Evolutionary conservation across 2,797 vertebrate genomes (phyloP).

Genomic region (Gastrophryne carolinensis): DNA sequence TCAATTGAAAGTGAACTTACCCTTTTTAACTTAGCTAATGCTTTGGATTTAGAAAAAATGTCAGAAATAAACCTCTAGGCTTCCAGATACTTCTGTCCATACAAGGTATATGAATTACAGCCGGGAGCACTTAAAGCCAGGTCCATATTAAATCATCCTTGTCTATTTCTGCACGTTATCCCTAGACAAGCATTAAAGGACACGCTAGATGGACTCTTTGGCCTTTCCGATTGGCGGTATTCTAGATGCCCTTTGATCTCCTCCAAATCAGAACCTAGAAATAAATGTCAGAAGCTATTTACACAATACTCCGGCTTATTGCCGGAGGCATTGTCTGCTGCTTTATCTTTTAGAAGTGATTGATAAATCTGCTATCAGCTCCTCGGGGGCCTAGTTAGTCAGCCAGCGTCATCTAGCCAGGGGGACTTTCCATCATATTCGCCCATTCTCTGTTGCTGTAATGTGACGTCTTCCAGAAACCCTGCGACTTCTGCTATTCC

Average conservation of each 20-base stretch:
- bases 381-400: not conserved
- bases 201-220: not conserved
- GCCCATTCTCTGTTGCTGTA: not conserved
- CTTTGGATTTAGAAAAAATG: no score
- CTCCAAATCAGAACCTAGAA: not conserved
- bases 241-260: not conserved
- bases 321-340: not conserved
- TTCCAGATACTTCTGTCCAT: no score
- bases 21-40: no score
- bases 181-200: not conserved
- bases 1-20: no score
- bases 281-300: not conserved
- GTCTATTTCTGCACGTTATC: no score
- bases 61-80: no score
- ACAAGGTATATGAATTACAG: no score
- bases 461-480: slow-evolving; percentile 1
- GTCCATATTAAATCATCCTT: no score
- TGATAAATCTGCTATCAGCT: not conserved
- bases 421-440: not conserved
- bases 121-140: no score
- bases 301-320: not conserved
- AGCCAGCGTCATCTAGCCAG: not conserved
- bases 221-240: not conserved
- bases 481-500: not conserved
- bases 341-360: no score